Evolutionary conservation across 2,113 vertebrate genomes (phyloP).

Genomic region (Charina bottae): DNA sequence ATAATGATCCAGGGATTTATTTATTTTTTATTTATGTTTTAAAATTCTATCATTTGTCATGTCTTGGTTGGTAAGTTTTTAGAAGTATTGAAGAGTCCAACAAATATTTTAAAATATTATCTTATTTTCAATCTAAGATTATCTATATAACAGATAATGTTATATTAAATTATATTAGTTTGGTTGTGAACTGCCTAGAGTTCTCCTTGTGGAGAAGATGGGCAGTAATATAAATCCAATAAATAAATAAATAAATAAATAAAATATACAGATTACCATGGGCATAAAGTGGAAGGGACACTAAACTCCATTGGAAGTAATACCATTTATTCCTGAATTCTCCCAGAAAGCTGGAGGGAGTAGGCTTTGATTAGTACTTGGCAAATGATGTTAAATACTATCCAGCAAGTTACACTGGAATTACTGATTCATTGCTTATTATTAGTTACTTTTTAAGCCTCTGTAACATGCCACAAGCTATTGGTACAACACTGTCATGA

Average conservation of each 20-base stretch:
- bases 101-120: constrained; percentile 41
- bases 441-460: not conserved
- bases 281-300: not conserved
- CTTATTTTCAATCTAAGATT: not conserved
- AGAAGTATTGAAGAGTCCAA: constrained; percentile 37
- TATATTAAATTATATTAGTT: no score
- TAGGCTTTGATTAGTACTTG: not conserved
- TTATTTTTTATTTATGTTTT: not conserved
- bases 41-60: not conserved
- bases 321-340: not conserved
- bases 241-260: no score
- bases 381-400: not conserved
- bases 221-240: no score
- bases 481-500: not conserved
- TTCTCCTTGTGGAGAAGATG: no score
- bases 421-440: not conserved
- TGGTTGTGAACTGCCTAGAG: no score
- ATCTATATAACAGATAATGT: no score
- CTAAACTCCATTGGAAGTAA: not conserved
- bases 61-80: constrained; percentile 31
- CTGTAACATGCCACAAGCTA: not conserved
- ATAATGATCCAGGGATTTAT: constrained; percentile 47
- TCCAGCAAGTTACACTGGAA: not conserved
- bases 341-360: not conserved
- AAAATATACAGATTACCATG: not conserved